Conservation (phyloP, 2,113 vertebrate genomes). For the Stictonetta naevosa region DNA sequence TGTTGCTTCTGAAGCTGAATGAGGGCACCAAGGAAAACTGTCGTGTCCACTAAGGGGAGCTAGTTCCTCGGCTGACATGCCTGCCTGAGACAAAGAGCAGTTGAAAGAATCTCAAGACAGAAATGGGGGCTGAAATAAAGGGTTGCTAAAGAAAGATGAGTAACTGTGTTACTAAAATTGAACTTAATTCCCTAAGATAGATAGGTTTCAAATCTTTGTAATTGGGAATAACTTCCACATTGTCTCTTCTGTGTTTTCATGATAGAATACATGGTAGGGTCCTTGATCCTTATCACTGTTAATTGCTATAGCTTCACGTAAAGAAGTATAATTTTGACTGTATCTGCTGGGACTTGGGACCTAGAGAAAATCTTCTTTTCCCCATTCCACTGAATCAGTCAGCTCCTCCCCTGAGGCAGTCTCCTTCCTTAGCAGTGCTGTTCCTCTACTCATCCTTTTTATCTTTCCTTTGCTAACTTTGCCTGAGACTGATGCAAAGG, state of each 20-base stretch:
- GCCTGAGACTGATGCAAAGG: neutral
- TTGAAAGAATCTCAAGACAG: neutral
- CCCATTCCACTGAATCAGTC: neutral
- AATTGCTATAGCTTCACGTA: conserved; percentile 16
- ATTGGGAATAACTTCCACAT: neutral
- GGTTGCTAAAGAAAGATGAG: neutral
- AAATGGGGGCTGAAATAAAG: neutral
- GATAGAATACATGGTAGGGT: conserved; percentile 1
- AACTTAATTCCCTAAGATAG: neutral
- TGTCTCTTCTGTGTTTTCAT: neutral
- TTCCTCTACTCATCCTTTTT: neutral
- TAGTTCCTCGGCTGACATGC: neutral
- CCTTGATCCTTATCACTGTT: conserved; percentile 17
- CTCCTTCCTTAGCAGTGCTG: neutral
- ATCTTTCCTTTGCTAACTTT: conserved; percentile 17
- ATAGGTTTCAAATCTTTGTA: neutral
- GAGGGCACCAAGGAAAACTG: neutral
- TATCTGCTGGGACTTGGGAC: neutral
- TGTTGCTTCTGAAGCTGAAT: conserved; percentile 6
- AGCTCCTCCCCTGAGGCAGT: neutral
- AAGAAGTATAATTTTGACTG: conserved; percentile 10
- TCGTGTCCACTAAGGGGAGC: neutral
- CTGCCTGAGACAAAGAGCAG: neutral
- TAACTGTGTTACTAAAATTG: neutral
- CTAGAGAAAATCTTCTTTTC: conserved; percentile 32